phyloP scores from a whole-genome alignment of 2,888 invertebrate species.

The Nomada lathburiana region DNA sequence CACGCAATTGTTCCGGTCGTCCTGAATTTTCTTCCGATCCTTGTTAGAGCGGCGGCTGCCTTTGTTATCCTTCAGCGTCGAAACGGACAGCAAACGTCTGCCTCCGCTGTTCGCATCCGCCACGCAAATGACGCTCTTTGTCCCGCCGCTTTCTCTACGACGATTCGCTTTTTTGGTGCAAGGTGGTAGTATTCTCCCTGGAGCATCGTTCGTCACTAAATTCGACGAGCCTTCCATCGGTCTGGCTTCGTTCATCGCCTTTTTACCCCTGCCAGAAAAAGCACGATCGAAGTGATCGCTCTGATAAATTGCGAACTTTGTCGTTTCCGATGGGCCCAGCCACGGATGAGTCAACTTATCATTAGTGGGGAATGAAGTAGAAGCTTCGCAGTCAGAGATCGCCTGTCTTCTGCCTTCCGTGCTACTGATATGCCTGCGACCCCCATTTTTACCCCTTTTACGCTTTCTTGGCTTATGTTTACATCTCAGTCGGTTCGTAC shows the following conservation, averaged over 20 bases:
- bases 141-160: not conserved
- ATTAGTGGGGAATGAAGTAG: not conserved
- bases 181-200: constrained; percentile 37
- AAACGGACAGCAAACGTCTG: constrained; percentile 47
- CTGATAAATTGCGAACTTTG: constrained; percentile 9
- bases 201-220: not conserved
- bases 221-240: not conserved
- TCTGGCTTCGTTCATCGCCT: not conserved
- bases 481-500: too few species aligned
- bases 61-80: not conserved
- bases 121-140: not conserved
- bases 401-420: too few species aligned
- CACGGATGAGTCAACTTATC: constrained; percentile 23
- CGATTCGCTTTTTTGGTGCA: not conserved
- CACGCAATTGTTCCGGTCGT: not conserved
- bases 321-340: not conserved
- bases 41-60: not conserved
- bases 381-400: not conserved
- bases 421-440: too few species aligned
- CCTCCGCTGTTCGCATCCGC: not conserved
- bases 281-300: not conserved
- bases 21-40: constrained; percentile 9
- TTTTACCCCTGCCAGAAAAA: not conserved
- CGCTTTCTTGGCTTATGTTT: too few species aligned
- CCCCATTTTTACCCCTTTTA: not conserved